Conservation (phyloP, 64 coral and sea anemone species). For the Exaiptasia diaphana region DNA sequence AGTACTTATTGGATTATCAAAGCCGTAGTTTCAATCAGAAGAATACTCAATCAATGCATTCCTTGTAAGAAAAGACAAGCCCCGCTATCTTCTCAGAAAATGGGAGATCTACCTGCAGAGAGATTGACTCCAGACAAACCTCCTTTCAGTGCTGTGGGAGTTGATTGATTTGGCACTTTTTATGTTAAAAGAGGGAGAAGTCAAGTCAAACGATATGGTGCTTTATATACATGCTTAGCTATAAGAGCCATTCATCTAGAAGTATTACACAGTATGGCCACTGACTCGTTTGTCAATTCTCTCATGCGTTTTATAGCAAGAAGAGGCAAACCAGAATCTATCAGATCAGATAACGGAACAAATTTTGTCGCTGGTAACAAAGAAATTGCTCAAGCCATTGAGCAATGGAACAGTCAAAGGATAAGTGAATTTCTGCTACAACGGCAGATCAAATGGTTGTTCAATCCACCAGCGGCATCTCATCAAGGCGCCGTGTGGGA, state of each 20-base stretch:
- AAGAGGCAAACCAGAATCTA: background rate
- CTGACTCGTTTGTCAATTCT: constrained; percentile 3
- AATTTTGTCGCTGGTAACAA: background rate
- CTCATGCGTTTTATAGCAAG: constrained; percentile 15
- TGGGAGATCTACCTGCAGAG: constrained; percentile 5
- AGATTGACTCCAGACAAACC: constrained; percentile 34
- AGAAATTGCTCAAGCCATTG: background rate
- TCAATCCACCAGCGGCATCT: constrained; percentile 32
- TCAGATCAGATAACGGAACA: constrained; percentile 24
- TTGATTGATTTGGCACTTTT: constrained; percentile 57
- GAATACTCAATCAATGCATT: constrained; percentile 1
- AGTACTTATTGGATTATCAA: constrained; percentile 41
- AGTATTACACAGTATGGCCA: constrained; percentile 6
- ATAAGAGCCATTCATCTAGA: background rate
- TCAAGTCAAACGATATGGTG: constrained; percentile 36
- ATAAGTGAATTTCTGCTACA: constrained; percentile 18
- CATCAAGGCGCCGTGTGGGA: constrained; percentile 19
- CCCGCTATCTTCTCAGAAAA: background rate
- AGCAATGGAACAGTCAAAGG: background rate
- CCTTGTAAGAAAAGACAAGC: constrained; percentile 8
- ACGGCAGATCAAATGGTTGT: constrained; percentile 7
- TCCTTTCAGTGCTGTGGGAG: constrained; percentile 53
- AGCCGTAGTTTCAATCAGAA: constrained; percentile 14
- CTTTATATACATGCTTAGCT: background rate
- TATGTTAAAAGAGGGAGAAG: constrained; percentile 14